Evolutionary conservation across 2,888 invertebrate genomes (phyloP).

Genomic region (Dolomedes plantarius): DNA sequence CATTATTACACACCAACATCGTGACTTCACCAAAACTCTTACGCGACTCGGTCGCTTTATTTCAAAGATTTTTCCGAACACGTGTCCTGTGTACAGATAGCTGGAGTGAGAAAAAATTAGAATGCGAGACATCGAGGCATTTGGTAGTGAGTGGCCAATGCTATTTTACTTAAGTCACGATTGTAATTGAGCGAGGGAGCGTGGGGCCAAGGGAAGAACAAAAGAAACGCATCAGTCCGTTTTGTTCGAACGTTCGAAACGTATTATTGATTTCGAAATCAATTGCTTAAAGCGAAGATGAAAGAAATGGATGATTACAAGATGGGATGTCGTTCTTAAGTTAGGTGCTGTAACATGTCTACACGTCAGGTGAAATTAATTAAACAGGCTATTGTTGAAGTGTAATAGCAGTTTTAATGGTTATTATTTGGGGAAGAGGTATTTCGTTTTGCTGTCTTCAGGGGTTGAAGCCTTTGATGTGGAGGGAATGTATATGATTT

Average conservation of each 20-base stretch:
- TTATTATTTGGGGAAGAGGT: neutral
- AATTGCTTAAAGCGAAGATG: neutral
- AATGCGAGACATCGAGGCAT: neutral
- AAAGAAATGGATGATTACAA: neutral
- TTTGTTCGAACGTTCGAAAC: neutral
- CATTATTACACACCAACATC: conserved; percentile 1
- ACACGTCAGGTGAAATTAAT: conserved; percentile 3
- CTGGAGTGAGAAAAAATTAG: neutral
- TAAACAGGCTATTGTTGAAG: neutral
- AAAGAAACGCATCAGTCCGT: neutral
- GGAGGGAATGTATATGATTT: too few species aligned
- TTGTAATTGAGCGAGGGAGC: neutral
- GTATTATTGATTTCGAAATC: conserved; percentile 13
- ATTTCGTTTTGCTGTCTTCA: neutral
- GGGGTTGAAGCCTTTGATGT: too few species aligned
- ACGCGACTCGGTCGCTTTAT: neutral
- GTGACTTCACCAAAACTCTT: neutral
- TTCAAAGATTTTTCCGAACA: conserved; percentile 5
- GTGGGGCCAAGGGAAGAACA: neutral
- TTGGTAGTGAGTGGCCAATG: neutral
- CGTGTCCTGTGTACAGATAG: neutral
- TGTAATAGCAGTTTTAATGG: neutral
- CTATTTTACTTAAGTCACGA: conserved; percentile 6
- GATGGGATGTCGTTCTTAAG: neutral
- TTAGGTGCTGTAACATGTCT: neutral